Percentiles rank a stretch among this genome's conserved stretches.
Evolutionary conservation across 2,113 vertebrate genomes (phyloP).

Genomic region (Nycticebus coucang): DNA sequence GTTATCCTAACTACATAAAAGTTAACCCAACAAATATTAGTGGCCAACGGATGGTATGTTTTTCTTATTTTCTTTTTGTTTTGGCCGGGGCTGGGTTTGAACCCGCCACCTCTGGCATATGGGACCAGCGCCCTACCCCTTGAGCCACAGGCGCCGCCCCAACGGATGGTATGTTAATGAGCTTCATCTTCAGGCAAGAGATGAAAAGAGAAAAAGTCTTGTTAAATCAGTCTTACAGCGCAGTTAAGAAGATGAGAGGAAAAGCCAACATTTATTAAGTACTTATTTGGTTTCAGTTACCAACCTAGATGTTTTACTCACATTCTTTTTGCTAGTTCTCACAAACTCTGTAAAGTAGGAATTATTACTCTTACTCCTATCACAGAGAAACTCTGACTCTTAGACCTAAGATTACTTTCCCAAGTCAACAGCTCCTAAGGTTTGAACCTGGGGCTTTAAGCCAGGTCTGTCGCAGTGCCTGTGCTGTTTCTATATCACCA

Average conservation of each 20-base stretch:
- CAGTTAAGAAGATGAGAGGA: background rate
- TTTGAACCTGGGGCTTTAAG: background rate
- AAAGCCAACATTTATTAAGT: background rate
- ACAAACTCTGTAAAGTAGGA: background rate
- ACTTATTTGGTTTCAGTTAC: background rate
- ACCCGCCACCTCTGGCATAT: too few relatives aligned
- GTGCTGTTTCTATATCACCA: background rate
- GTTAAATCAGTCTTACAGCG: background rate
- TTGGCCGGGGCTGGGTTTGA: too few relatives aligned
- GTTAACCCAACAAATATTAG: background rate
- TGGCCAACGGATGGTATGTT: background rate
- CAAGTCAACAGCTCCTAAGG: background rate
- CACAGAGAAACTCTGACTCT: background rate
- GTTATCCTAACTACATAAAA: conserved; percentile 9
- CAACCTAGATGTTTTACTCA: background rate
- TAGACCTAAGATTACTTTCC: background rate
- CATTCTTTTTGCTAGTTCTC: background rate
- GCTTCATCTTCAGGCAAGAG: background rate
- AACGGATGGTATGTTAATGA: background rate
- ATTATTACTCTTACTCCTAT: background rate
- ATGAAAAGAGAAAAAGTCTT: background rate
- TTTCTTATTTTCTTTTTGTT: too few relatives aligned
- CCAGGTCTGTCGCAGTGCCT: background rate
- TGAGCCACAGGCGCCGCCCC: too few relatives aligned
- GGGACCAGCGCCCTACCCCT: too few relatives aligned